Conservation (phyloP, 2,113 vertebrate species). For the Aramus guarauna region DNA sequence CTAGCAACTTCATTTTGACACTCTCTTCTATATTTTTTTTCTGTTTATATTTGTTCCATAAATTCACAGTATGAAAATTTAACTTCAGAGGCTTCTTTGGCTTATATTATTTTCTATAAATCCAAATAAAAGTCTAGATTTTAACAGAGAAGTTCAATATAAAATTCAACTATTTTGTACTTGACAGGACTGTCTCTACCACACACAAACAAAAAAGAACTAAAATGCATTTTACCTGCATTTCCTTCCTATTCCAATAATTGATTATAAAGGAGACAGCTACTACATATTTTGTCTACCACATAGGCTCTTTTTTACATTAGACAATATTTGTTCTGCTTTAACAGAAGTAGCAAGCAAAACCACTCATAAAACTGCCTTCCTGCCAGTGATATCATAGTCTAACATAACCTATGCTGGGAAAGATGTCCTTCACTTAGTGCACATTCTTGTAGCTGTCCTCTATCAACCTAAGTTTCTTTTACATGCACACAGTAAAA, state of each 20-base stretch:
- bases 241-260: not conserved
- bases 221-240: not conserved
- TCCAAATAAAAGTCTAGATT: not conserved
- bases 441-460: too few species aligned
- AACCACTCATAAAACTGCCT: conserved; percentile 64
- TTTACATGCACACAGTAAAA: not conserved
- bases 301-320: conserved; percentile 30
- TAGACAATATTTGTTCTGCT: conserved; percentile 39
- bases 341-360: conserved; percentile 44
- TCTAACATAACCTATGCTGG: not conserved
- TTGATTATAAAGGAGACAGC: not conserved
- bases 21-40: not conserved
- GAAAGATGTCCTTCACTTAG: conserved; percentile 41
- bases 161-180: not conserved
- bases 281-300: conserved; percentile 7
- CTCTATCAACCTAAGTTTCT: too few species aligned
- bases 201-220: not conserved
- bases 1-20: not conserved
- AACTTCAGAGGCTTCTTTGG: not conserved
- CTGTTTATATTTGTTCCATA: not conserved
- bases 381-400: conserved; percentile 62
- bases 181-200: not conserved
- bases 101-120: not conserved
- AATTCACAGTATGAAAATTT: not conserved
- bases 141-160: not conserved